phyloP scores from a whole-genome alignment of 92 coral and sea anemone species.

The Meandrina meandrites region DNA sequence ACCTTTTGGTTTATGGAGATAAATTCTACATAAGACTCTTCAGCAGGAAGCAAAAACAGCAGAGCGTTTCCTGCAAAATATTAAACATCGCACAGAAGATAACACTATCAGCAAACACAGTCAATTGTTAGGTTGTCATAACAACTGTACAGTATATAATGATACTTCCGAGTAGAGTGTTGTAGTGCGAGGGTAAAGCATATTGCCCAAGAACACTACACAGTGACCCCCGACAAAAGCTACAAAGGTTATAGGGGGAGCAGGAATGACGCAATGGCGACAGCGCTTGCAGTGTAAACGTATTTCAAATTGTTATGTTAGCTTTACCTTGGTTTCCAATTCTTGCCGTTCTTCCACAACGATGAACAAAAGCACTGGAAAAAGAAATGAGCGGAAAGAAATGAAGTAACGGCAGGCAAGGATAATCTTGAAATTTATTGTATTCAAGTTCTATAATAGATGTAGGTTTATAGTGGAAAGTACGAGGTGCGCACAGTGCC shows the following conservation, averaged over 20 bases:
- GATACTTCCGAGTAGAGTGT: background rate
- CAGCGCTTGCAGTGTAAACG: too few relatives aligned
- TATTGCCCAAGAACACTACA: background rate
- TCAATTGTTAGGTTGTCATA: background rate
- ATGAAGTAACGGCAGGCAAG: too few relatives aligned
- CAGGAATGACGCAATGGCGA: too few relatives aligned
- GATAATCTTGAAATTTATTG: too few relatives aligned
- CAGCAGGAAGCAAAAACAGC: constrained; percentile 86
- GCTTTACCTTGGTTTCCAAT: constrained; percentile 87
- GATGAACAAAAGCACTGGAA: constrained; percentile 95
- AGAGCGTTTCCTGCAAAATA: constrained; percentile 81
- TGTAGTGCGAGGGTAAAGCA: too few relatives aligned
- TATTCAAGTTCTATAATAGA: too few relatives aligned
- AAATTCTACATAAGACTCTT: constrained; percentile 94
- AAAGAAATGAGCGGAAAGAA: constrained; percentile 12
- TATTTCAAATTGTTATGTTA: background rate
- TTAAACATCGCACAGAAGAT: background rate
- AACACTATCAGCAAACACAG: background rate
- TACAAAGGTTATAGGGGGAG: too few relatives aligned
- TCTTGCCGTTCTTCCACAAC: constrained; percentile 99
- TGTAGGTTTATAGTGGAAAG: too few relatives aligned
- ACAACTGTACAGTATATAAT: too few relatives aligned
- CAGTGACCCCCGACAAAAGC: too few relatives aligned
- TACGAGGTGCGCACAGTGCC: too few relatives aligned
- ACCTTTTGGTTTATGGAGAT: constrained; percentile 96